Base-by-base conservation (phyloP, 2,797 vertebrate genomes). In the Ptychadena robeensis region DNA sequence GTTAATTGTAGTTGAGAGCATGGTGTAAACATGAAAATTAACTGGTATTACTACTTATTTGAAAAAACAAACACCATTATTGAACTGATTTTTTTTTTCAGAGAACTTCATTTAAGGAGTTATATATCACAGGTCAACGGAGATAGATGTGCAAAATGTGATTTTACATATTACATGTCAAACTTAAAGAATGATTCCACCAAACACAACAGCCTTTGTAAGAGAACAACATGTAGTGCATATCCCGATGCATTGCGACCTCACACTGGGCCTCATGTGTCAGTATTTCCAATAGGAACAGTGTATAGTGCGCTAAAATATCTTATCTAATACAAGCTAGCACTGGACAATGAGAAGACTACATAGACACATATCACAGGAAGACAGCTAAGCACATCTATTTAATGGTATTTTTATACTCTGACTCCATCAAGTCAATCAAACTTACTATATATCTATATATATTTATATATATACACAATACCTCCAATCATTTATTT, bases 1-100 rank as follows among this genome's bases (percentile, higher is more conserved):
- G 78, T 79, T 68, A 84, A 38, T 69, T 74, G n/a, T 79, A 71
- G 66, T 40, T 76, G 72, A 27, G 38, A 34, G 44, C 3, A 66
- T 22, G 30, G 25, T n/a, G 67, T 59, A 65, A 22, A 66, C 2
- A 22, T 35, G 70, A 27, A 57, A 15, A 70, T 37, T 59, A 34
- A 74, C 30, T 61, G 57, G 14, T 44, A 25, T 28, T 48, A 32
- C 32, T 22, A 30, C 15, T 44, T 5, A 53, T 10, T 63, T 31
- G 27, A 25, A 48, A 48, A 15, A 10, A 68, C 15, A 12, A 28
- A 38, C 11, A 25, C 15, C 32, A 75, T 34, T 37, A 57, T 67
- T 25, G 25, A 18, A 48, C 11, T 79, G 9, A 69, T 57, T 37
- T 28, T 22, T 75, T 63, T 25, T 66, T 27, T 18, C 7, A 25